Base-by-base conservation (phyloP, 2,888 invertebrate genomes). In the Tineola bisselliella region DNA sequence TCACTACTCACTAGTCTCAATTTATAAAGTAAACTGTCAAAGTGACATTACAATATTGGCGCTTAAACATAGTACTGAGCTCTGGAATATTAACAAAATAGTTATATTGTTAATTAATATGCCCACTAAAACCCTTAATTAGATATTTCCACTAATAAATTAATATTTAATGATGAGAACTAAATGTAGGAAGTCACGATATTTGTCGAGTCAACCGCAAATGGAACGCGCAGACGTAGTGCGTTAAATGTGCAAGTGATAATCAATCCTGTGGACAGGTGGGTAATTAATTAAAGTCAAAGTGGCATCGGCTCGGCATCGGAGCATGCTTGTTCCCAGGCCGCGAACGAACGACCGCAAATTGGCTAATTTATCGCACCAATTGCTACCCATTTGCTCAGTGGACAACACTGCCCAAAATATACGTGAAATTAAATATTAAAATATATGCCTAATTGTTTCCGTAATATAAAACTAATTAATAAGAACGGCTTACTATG, bases 311-410 rank as follows among this genome's bases (percentile, higher is more conserved):
- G 64, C 67, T 67, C 17, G n/a, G n/a, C n/a, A n/a, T n/a, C n/a
- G 48, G 10, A 48, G n/a, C 56, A 18, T 19, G 56, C 4, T 19
- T 18, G 58, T 17, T 68, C 63, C 63, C 61, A 60, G 63, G 33
- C 58, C n/a, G 33, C 64, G 62, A 63, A 31, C 59, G 66, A 62
- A 64, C 63, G 31, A 67, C 74, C 77, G 67, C 76, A 78, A 78
- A 77, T 78, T 75, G 74, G 66, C 76, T 75, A 77, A 78, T 78
- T 77, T 76, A 77, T 76, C 73, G 76, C 69, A 63, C 66, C 69
- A 69, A 67, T 71, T 67, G 68, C 65, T 65, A 64, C 63, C 65
- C 54, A 54, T 54, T 54, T 54, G 54, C 19, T 18, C 54, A 54
- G 10, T 54, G 54, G 54, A 25, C 54, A 54, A 54, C 54, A 54